phyloP scores from a whole-genome alignment of 1,140 invertebrate species.

The Kradibia gibbosae region DNA sequence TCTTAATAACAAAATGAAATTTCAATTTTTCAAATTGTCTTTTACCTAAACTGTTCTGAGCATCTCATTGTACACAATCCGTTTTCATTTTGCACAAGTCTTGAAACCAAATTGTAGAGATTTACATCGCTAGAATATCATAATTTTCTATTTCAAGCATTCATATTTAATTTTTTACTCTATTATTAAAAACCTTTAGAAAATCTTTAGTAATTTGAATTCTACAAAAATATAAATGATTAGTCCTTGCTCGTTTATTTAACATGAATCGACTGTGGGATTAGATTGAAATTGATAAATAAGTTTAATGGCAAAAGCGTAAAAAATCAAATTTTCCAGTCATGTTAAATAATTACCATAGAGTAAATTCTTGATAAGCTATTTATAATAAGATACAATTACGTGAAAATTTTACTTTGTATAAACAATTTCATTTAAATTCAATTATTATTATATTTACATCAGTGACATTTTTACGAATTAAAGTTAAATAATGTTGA shows the following conservation, averaged over 20 bases:
- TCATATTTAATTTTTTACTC: not conserved
- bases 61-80: too few relatives aligned
- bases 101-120: not conserved
- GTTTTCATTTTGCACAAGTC: not conserved
- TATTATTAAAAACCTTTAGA: not conserved
- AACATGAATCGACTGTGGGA: too few relatives aligned
- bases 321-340: not conserved
- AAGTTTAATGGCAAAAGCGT: not conserved
- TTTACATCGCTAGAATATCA: not conserved
- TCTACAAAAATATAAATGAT: too few relatives aligned
- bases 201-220: not conserved
- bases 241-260: too few relatives aligned
- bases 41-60: too few relatives aligned
- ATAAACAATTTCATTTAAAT: not conserved
- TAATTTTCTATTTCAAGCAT: not conserved
- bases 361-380: not conserved
- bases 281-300: not conserved
- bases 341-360: not conserved
- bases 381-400: not conserved
- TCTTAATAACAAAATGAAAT: too few relatives aligned
- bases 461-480: not conserved
- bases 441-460: not conserved
- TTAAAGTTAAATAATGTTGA: not conserved
- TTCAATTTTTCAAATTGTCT: too few relatives aligned
- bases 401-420: not conserved